Percentiles rank a stretch among this genome's conserved stretches.
Evolutionary conservation across 2,888 invertebrate species (phyloP).

Genomic region (Sepiola atlantica): DNA sequence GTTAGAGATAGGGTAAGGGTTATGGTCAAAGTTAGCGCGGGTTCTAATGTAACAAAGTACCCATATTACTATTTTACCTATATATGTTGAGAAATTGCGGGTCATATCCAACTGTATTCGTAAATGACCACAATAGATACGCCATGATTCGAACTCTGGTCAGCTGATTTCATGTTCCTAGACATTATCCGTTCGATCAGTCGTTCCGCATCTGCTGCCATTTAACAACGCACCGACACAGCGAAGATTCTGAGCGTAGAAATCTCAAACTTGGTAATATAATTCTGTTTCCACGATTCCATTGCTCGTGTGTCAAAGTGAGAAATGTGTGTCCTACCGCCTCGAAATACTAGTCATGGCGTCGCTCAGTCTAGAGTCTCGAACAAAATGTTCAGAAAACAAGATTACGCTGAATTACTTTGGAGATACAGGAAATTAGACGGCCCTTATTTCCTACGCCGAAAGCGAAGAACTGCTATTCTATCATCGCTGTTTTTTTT

Average conservation of each 20-base stretch:
- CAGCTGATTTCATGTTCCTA: too few relatives aligned
- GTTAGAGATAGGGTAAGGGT: too few relatives aligned
- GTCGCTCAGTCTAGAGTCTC: not conserved
- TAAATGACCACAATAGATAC: too few relatives aligned
- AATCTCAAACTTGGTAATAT: not conserved
- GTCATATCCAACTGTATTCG: too few relatives aligned
- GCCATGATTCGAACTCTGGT: too few relatives aligned
- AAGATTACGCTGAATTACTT: not conserved
- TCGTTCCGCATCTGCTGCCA: too few relatives aligned
- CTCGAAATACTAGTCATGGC: not conserved
- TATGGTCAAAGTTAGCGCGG: too few relatives aligned
- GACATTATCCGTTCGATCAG: too few relatives aligned
- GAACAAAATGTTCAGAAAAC: not conserved
- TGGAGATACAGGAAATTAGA: not conserved
- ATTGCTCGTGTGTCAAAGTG: not conserved
- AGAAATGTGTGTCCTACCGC: conserved; percentile 3
- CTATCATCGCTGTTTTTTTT: not conserved
- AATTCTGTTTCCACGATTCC: not conserved
- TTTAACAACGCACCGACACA: too few relatives aligned
- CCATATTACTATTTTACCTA: too few relatives aligned
- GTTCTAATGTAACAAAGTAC: too few relatives aligned
- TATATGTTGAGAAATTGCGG: too few relatives aligned
- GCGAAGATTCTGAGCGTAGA: not conserved
- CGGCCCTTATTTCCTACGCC: not conserved
- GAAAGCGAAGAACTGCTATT: not conserved